Conservation (phyloP, 2,113 vertebrate genomes). For the Aldabrachelys gigantea region DNA sequence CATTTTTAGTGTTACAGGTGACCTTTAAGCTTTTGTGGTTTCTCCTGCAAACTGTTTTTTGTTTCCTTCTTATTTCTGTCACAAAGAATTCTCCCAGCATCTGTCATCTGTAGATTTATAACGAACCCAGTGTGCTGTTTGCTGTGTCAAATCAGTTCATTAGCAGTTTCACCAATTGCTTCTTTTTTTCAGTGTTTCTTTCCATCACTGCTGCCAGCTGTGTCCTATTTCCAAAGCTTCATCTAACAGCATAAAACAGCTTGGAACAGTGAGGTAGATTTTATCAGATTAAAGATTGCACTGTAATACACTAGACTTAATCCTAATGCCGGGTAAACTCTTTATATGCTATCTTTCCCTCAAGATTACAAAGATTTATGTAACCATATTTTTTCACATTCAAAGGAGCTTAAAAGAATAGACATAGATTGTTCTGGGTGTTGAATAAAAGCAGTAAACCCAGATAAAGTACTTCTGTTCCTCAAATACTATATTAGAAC, state of each 20-base stretch:
- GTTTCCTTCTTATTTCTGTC: neutral
- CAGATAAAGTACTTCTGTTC: slow-evolving; percentile 40
- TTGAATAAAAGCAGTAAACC: slow-evolving; percentile 67
- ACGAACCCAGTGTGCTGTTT: neutral
- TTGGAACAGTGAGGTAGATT: slow-evolving; percentile 62
- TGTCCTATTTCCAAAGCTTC: slow-evolving; percentile 67
- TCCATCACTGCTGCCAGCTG: slow-evolving; percentile 56
- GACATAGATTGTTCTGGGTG: slow-evolving; percentile 66
- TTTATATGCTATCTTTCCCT: slow-evolving; percentile 42
- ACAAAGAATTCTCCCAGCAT: neutral
- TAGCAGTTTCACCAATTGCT: neutral
- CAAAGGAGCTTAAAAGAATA: slow-evolving; percentile 70
- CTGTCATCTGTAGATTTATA: slow-evolving; percentile 12
- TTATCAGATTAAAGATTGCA: slow-evolving; percentile 69
- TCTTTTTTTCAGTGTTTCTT: slow-evolving; percentile 12
- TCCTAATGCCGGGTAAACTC: slow-evolving; percentile 63
- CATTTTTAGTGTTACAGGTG: neutral
- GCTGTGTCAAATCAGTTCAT: slow-evolving; percentile 34
- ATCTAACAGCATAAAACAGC: slow-evolving; percentile 43
- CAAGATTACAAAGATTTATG: slow-evolving; percentile 69
- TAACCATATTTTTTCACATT: slow-evolving; percentile 73
- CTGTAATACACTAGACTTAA: slow-evolving; percentile 55
- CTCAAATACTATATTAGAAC: slow-evolving; percentile 34
- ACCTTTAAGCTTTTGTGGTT: neutral
- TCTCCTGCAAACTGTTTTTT: slow-evolving; percentile 10